Evolutionary conservation across 92 coral and sea anemone genomes (phyloP).

Genomic region (Porites divaricata): DNA sequence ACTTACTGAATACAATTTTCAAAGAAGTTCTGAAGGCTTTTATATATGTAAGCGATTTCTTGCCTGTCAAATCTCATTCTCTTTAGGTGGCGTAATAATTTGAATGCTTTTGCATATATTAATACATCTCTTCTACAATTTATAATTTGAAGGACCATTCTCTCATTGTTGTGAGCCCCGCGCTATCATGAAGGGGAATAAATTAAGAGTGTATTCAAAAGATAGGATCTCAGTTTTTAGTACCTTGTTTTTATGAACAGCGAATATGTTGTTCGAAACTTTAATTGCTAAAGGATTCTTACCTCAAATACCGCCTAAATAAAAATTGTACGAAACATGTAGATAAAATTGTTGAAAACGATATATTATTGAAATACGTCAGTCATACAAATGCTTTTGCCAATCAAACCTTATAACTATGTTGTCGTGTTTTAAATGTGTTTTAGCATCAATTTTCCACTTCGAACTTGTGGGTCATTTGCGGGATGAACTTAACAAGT

Average conservation of each 20-base stretch:
- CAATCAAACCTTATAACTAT: background rate
- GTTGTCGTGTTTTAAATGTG: constrained; percentile 1
- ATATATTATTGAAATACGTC: constrained; percentile 13
- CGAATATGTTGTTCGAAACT: background rate
- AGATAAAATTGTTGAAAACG: background rate
- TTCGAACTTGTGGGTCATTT: constrained; percentile 1
- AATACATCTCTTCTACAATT: constrained; percentile 39
- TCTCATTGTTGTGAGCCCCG: constrained; percentile 16
- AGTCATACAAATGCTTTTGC: background rate
- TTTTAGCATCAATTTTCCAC: background rate
- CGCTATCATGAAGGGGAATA: constrained; percentile 27
- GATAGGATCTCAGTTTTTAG: background rate
- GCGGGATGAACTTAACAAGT: background rate
- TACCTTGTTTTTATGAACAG: constrained; percentile 3
- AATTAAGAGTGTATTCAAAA: constrained; percentile 31
- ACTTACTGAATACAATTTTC: background rate
- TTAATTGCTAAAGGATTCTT: constrained; percentile 1
- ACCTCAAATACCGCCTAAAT: background rate
- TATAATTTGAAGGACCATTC: constrained; percentile 34
- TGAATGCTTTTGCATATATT: constrained; percentile 27
- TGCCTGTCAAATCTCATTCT: background rate
- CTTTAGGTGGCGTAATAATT: constrained; percentile 24
- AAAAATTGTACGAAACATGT: background rate
- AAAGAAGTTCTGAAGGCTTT: background rate
- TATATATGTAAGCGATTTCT: constrained; percentile 16